Conservation (phyloP, 2,113 vertebrate species). For the Tapirus terrestris region DNA sequence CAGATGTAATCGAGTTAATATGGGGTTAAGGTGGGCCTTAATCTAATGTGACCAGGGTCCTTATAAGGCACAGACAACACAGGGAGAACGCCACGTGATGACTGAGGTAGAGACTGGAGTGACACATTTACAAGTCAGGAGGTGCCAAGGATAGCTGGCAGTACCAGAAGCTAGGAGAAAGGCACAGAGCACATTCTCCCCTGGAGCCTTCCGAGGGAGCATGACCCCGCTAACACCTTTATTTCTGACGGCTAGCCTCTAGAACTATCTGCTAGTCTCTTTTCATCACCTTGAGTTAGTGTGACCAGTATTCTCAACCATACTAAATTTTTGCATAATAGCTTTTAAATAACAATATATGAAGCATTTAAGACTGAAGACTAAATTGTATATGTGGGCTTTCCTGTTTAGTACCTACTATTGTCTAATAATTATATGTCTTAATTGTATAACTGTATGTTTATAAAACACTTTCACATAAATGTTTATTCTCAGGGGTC, state of each 20-base stretch:
- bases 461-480: not conserved
- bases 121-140: not conserved
- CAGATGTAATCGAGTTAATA: not conserved
- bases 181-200: not conserved
- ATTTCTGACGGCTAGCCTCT: not conserved
- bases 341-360: not conserved
- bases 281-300: not conserved
- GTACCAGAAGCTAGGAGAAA: not conserved
- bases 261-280: not conserved
- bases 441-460: not conserved
- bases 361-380: not conserved
- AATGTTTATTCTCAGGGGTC: not conserved
- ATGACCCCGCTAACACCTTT: not conserved
- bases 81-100: not conserved
- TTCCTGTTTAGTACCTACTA: not conserved
- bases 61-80: not conserved
- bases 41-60: not conserved
- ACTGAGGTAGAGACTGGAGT: not conserved
- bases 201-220: not conserved
- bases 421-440: not conserved
- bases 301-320: not conserved
- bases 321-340: conserved; percentile 17
- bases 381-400: not conserved
- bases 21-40: not conserved
- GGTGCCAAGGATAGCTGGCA: not conserved